Evolutionary conservation across 2,113 vertebrate genomes (phyloP).

Genomic region (Centrocercus urophasianus): DNA sequence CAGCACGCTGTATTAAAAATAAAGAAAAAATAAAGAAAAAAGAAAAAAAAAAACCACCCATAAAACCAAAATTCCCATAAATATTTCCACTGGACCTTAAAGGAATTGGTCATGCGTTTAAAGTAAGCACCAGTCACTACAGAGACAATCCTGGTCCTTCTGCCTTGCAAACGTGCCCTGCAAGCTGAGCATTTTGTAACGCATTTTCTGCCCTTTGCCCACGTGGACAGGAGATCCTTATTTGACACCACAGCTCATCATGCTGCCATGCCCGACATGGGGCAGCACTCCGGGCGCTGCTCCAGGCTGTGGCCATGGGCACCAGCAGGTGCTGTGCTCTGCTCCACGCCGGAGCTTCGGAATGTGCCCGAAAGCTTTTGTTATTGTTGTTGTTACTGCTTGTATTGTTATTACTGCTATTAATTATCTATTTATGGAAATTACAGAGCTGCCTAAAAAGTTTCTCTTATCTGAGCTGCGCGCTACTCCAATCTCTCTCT

Average conservation of each 20-base stretch:
- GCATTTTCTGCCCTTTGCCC: too few relatives aligned
- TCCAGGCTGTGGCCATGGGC: accelerated
- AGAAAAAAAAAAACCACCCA: neutral
- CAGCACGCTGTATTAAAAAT: accelerated
- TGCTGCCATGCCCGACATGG: accelerated
- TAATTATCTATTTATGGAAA: neutral
- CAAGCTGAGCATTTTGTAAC: accelerated
- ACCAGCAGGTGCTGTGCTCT: neutral
- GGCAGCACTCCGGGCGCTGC: neutral
- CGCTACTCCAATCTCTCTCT: neutral
- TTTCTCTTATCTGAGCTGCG: neutral
- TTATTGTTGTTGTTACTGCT: neutral
- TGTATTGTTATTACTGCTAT: neutral
- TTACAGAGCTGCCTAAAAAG: neutral
- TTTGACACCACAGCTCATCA: accelerated
- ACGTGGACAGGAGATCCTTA: accelerated
- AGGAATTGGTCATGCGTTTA: neutral
- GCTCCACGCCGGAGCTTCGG: neutral
- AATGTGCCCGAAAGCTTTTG: accelerated
- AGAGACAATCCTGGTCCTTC: neutral
- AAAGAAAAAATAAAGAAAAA: neutral
- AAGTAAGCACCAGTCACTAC: neutral
- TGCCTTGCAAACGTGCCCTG: accelerated
- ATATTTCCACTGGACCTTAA: neutral
- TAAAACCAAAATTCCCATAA: neutral